Percentiles rank a stretch among this genome's conserved stretches.
These are phyloP conservation scores for Bombylius discolor DNA, from an alignment of 2,888 invertebrate genomes.

Conservation along the genomic window DNA sequence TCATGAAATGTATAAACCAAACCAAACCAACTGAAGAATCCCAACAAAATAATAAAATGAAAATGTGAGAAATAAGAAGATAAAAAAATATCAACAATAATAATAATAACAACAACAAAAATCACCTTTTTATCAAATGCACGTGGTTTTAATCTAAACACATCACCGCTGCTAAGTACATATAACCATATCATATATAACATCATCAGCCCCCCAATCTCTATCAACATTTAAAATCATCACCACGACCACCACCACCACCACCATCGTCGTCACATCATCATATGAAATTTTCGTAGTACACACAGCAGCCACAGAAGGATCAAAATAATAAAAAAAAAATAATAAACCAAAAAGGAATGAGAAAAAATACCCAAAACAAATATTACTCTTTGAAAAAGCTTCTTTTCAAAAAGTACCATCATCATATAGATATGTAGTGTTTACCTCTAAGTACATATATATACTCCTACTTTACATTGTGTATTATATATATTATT, in stretches of 20 bases:
- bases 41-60: too few relatives aligned
- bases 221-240: too few relatives aligned
- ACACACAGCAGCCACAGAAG: background rate
- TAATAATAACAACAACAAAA: background rate
- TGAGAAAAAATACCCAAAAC: background rate
- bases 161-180: background rate
- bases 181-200: too few relatives aligned
- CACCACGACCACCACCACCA: background rate
- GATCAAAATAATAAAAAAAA: background rate
- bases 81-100: too few relatives aligned
- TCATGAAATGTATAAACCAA: too few relatives aligned
- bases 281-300: too few relatives aligned
- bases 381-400: background rate
- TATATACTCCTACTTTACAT: background rate
- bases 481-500: background rate
- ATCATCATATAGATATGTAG: background rate
- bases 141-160: background rate
- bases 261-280: background rate
- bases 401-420: background rate
- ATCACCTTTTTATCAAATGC: background rate
- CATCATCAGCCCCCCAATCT: too few relatives aligned
- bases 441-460: background rate
- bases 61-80: too few relatives aligned
- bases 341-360: background rate
- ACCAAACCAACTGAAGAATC: too few relatives aligned